Conservation (phyloP, 2,113 vertebrate genomes). For the Elephantulus edwardii region DNA sequence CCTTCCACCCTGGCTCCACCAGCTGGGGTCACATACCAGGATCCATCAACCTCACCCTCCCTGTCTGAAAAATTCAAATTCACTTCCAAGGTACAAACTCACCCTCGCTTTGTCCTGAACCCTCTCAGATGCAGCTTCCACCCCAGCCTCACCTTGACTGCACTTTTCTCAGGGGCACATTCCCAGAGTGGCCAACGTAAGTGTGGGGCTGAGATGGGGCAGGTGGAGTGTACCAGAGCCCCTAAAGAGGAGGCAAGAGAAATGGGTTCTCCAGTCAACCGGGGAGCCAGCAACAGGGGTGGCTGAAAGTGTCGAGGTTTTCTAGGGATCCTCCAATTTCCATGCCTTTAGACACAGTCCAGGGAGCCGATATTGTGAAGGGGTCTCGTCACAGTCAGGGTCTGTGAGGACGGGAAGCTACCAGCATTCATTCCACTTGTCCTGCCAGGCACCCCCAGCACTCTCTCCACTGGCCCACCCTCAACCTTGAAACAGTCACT, state of each 20-base stretch:
- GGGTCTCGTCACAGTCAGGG: background rate
- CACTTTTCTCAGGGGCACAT: background rate
- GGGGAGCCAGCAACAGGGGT: background rate
- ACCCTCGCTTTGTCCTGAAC: background rate
- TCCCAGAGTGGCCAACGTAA: background rate
- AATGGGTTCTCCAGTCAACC: rapidly evolving
- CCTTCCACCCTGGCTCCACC: background rate
- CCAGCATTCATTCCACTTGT: rapidly evolving
- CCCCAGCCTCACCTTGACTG: background rate
- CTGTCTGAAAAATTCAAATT: background rate
- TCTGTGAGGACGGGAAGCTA: background rate
- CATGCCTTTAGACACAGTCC: background rate
- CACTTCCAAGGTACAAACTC: background rate
- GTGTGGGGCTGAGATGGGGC: background rate
- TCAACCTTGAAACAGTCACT: background rate
- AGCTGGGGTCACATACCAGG: background rate
- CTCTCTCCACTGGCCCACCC: background rate
- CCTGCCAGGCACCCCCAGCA: background rate
- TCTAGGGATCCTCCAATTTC: background rate
- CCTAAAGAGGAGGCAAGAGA: background rate
- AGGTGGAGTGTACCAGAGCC: background rate
- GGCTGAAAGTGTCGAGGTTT: background rate
- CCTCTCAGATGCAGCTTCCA: background rate
- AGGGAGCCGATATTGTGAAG: background rate
- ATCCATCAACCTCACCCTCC: background rate